These are phyloP conservation scores for Heliocidaris tuberculata DNA, from an alignment of 35 echinoderm and acorn worm species.

Conservation along the genomic window DNA sequence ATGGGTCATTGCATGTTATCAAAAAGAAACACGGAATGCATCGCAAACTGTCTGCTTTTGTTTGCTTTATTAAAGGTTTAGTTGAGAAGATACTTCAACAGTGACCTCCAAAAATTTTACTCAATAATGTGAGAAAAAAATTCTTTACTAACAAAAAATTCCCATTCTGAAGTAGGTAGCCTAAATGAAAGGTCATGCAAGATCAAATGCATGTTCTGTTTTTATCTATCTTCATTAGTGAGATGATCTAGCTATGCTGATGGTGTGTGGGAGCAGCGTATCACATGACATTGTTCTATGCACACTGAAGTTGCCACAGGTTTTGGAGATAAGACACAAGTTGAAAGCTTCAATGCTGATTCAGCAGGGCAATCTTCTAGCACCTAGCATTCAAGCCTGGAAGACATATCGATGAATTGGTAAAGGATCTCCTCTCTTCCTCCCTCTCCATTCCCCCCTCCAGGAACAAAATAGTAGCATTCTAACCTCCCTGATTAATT, in stretches of 20 bases:
- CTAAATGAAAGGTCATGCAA: too few relatives aligned
- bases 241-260: neutral
- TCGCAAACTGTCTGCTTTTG: too few relatives aligned
- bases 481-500: constrained; percentile 37
- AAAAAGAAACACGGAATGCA: too few relatives aligned
- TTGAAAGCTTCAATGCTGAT: constrained; percentile 15
- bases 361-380: neutral
- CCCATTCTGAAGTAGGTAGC: too few relatives aligned
- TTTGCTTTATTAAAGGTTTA: too few relatives aligned
- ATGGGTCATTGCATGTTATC: too few relatives aligned
- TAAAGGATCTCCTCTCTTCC: neutral
- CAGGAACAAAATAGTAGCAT: neutral
- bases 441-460: neutral
- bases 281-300: neutral
- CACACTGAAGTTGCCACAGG: neutral
- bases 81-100: too few relatives aligned
- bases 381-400: neutral
- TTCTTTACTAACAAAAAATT: too few relatives aligned
- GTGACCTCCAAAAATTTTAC: too few relatives aligned
- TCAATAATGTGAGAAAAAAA: too few relatives aligned
- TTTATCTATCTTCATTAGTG: neutral
- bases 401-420: constrained; percentile 1
- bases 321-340: neutral
- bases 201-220: neutral
- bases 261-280: neutral